phyloP scores from a whole-genome alignment of 2,888 invertebrate genomes.

The Thyatira batis region DNA sequence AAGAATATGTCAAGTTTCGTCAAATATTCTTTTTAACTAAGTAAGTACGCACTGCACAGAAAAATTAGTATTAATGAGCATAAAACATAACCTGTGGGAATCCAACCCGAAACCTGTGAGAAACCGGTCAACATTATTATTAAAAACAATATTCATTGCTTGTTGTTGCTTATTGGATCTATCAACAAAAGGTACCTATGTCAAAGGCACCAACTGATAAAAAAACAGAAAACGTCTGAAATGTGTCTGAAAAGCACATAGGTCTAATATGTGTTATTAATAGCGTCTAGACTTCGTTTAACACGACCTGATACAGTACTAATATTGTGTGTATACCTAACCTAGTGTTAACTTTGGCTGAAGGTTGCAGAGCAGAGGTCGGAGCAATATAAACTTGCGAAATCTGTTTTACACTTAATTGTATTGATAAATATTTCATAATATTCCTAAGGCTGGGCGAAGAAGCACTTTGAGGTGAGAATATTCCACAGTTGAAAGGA shows the following conservation, averaged over 20 bases:
- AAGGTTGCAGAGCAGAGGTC: conserved; percentile 26
- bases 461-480: too few species aligned
- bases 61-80: too few species aligned
- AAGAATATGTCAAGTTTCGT: too few species aligned
- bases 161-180: neutral
- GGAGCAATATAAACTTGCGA: conserved; percentile 14
- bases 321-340: conserved; percentile 21
- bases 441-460: too few species aligned
- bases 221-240: conserved; percentile 26
- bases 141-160: too few species aligned
- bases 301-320: conserved; percentile 35
- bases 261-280: conserved; percentile 44
- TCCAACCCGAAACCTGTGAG: too few species aligned
- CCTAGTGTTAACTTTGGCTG: conserved; percentile 28
- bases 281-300: conserved; percentile 52
- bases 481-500: too few species aligned
- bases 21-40: too few species aligned
- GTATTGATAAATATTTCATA: neutral
- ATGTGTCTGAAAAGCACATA: conserved; percentile 30
- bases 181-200: neutral
- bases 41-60: too few species aligned
- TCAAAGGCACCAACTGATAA: conserved; percentile 20
- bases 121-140: too few species aligned
- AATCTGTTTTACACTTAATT: conserved; percentile 18
- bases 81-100: too few species aligned